These are phyloP conservation scores for Microcebus griseorufus DNA, from an alignment of 2,113 vertebrate species.

Conservation along the genomic window DNA sequence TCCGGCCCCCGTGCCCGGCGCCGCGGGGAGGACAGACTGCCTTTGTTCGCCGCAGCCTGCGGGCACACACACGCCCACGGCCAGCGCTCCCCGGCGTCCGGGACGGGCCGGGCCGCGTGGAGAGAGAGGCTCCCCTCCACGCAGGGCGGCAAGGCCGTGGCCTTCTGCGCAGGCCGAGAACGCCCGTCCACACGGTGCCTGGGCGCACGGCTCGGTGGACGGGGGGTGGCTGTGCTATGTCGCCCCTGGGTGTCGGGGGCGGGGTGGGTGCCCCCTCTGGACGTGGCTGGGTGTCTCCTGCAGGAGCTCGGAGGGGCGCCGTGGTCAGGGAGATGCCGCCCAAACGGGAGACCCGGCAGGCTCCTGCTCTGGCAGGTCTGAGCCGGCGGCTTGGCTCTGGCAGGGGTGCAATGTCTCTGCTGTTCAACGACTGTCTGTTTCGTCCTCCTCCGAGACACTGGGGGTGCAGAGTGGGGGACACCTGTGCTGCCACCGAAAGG, in stretches of 20 bases:
- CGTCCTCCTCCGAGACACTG: neutral
- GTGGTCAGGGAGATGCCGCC: too few species aligned
- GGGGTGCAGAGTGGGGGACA: neutral
- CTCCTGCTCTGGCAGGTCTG: neutral
- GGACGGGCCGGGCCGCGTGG: rapidly evolving
- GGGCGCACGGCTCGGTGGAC: neutral
- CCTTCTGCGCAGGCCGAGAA: rapidly evolving
- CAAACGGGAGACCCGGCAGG: neutral
- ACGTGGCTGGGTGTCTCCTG: neutral
- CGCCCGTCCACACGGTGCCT: rapidly evolving
- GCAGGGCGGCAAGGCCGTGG: rapidly evolving
- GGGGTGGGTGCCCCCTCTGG: neutral
- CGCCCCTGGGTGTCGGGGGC: too few species aligned
- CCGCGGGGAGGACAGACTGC: neutral
- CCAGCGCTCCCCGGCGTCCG: rapidly evolving
- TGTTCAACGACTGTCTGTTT: neutral
- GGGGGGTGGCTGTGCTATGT: neutral
- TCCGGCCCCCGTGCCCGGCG: neutral
- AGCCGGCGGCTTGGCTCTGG: neutral
- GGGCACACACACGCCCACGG: neutral
- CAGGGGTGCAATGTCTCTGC: rapidly evolving
- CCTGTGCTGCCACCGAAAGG: neutral
- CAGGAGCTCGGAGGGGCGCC: rapidly evolving
- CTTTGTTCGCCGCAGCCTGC: neutral
- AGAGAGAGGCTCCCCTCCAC: neutral